These are phyloP conservation scores for Andrena fulva DNA, from an alignment of 2,888 invertebrate genomes.

Conservation along the genomic window DNA sequence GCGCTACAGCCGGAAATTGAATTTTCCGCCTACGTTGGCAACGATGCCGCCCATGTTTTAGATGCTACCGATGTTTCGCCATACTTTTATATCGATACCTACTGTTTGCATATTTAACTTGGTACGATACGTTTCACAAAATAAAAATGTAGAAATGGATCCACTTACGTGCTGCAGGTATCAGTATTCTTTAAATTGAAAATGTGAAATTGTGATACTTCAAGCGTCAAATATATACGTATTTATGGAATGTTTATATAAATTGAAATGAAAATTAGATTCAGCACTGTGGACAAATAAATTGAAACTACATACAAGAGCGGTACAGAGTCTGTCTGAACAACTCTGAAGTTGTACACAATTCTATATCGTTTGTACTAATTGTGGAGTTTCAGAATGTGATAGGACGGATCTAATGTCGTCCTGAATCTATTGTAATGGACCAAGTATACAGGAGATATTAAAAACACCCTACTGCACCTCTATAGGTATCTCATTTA, in stretches of 20 bases:
- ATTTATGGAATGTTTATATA: not conserved
- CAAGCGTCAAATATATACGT: not conserved
- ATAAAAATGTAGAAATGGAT: not conserved
- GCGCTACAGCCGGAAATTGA: conserved; percentile 24
- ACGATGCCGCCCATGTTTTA: conserved; percentile 18
- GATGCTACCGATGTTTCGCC: not conserved
- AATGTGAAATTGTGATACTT: not conserved
- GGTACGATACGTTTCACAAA: not conserved
- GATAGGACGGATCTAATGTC: not conserved
- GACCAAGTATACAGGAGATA: not conserved
- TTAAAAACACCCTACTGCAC: not conserved
- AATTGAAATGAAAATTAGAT: conserved; percentile 11
- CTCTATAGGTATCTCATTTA: not conserved
- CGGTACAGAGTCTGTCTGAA: not conserved
- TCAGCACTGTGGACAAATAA: not conserved
- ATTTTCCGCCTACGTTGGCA: conserved; percentile 25
- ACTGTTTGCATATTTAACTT: not conserved
- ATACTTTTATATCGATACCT: conserved; percentile 3
- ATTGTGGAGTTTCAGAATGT: not conserved
- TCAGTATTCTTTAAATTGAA: not conserved
- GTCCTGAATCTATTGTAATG: not conserved
- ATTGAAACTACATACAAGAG: not conserved
- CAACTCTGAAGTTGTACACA: conserved; percentile 6
- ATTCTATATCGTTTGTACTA: not conserved
- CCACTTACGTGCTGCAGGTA: not conserved